Evolutionary conservation across 1,140 invertebrate species (phyloP).

Genomic region (Drosophila tristis): DNA sequence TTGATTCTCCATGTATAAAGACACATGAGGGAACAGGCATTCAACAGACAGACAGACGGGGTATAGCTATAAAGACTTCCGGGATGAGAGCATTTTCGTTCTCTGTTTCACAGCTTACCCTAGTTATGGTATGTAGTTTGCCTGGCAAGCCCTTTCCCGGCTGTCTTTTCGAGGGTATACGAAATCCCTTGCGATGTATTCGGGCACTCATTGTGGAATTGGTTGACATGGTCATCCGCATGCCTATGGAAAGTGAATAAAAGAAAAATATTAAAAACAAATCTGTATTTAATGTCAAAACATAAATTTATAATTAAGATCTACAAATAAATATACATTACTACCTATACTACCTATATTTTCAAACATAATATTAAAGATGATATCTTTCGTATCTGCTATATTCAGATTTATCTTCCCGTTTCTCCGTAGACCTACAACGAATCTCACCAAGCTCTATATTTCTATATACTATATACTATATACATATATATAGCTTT

Average conservation of each 20-base stretch:
- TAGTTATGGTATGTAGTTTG: constrained; percentile 84
- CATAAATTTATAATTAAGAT: neutral
- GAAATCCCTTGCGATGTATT: constrained; percentile 87
- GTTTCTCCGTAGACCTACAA: too few relatives aligned
- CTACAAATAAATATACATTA: neutral
- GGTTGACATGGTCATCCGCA: constrained; percentile 89
- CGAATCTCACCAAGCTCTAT: neutral
- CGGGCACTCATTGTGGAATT: constrained; percentile 87
- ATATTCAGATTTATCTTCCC: too few relatives aligned
- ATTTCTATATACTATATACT: neutral
- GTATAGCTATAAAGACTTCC: too few relatives aligned
- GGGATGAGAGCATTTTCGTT: too few relatives aligned
- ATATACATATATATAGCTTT: neutral
- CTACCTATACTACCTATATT: too few relatives aligned
- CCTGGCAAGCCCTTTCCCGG: constrained; percentile 86
- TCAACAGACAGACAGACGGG: too few relatives aligned
- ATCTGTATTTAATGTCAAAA: neutral
- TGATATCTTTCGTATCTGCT: too few relatives aligned
- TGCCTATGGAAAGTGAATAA: constrained; percentile 84
- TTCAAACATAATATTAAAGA: too few relatives aligned
- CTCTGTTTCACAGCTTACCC: constrained; percentile 52
- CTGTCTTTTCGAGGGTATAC: constrained; percentile 85
- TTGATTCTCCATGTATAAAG: too few relatives aligned
- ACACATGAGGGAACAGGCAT: too few relatives aligned
- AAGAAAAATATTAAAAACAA: constrained; percentile 18